Percentiles rank a stretch among this genome's conserved stretches.
Evolutionary conservation across 2,113 vertebrate species (phyloP).

Genomic region (Xiphorhynchus elegans): DNA sequence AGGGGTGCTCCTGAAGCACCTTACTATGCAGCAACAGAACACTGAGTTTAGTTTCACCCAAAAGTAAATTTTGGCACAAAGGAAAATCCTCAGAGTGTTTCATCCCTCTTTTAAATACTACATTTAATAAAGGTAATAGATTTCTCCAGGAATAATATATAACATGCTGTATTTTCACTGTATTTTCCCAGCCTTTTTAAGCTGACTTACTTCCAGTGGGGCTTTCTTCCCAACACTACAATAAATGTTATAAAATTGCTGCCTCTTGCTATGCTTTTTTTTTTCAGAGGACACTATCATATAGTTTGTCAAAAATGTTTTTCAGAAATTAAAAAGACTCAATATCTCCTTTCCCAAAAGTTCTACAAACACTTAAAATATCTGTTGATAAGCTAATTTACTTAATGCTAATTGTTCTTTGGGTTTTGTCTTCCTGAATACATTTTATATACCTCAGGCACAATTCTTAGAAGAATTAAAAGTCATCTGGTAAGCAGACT

Average conservation of each 20-base stretch:
- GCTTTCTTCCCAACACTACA: background rate
- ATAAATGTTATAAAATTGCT: constrained; percentile 1
- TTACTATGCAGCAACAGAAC: background rate
- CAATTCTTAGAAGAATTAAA: background rate
- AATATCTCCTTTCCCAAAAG: background rate
- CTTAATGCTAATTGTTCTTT: background rate
- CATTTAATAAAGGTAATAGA: background rate
- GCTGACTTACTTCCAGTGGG: background rate
- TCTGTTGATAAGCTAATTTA: background rate
- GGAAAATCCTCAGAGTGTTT: background rate
- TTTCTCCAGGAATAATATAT: background rate
- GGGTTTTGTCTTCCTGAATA: background rate
- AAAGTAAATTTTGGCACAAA: background rate
- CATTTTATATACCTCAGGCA: background rate
- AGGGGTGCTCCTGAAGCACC: background rate
- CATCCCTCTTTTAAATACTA: background rate
- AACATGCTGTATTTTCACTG: background rate
- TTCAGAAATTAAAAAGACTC: background rate
- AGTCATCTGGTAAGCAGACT: background rate
- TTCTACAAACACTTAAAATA: constrained; percentile 35
- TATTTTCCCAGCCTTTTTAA: constrained; percentile 17
- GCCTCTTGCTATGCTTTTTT: background rate
- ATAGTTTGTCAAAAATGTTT: constrained; percentile 13
- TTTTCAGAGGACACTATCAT: background rate
- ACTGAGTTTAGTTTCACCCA: background rate